phyloP scores from a whole-genome alignment of 2,888 invertebrate genomes.

The Heliconius ethilla region DNA sequence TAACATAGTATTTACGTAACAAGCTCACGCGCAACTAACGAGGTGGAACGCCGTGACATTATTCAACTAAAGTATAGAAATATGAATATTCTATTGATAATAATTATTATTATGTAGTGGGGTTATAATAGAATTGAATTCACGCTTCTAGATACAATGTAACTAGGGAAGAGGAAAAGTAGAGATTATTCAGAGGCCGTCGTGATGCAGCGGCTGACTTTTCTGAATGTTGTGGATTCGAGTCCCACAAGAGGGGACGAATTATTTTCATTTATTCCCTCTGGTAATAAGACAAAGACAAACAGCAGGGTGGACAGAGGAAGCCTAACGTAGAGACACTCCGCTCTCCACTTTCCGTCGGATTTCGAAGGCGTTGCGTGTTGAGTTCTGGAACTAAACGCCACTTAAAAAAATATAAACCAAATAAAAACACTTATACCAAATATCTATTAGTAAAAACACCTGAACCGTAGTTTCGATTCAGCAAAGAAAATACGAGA shows the following conservation, averaged over 20 bases:
- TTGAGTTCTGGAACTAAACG: too few relatives aligned
- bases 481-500: conserved; percentile 32
- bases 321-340: too few relatives aligned
- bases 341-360: too few relatives aligned
- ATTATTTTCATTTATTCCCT: too few relatives aligned
- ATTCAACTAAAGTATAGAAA: conserved; percentile 4
- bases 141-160: neutral
- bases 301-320: too few relatives aligned
- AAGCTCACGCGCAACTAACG: conserved; percentile 11
- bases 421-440: neutral
- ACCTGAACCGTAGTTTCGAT: conserved; percentile 15
- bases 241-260: too few relatives aligned
- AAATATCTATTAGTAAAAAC: conserved; percentile 14
- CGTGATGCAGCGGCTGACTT: too few relatives aligned
- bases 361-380: too few relatives aligned
- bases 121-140: neutral
- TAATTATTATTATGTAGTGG: neutral
- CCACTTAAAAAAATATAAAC: neutral
- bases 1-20: conserved; percentile 26
- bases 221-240: too few relatives aligned
- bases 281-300: too few relatives aligned
- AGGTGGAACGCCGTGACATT: conserved; percentile 31
- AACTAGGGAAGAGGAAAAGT: too few relatives aligned
- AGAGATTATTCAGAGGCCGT: too few relatives aligned
- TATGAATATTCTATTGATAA: conserved; percentile 28